Percentiles rank a stretch among this genome's conserved stretches.
Conservation (phyloP, 2,113 vertebrate genomes). For the Megalops atlanticus region DNA sequence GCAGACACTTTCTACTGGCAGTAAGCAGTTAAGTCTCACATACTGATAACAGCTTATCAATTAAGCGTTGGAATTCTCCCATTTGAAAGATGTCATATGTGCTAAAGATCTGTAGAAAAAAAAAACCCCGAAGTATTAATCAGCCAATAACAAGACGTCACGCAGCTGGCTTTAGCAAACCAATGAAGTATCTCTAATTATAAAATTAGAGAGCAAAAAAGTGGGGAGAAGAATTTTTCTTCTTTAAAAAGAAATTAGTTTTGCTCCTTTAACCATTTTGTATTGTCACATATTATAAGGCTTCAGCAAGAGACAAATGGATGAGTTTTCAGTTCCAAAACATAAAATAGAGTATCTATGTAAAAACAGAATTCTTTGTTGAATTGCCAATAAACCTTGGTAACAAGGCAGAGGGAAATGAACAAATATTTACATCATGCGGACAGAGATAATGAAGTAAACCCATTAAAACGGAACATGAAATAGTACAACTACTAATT, state of each 20-base stretch:
- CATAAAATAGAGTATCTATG: neutral
- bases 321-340: neutral
- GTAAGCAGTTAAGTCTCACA: constrained; percentile 41
- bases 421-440: constrained; percentile 28
- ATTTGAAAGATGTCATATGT: neutral
- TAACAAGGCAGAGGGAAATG: constrained; percentile 5
- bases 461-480: constrained; percentile 16
- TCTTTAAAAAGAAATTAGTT: too few relatives aligned
- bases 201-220: constrained; percentile 1
- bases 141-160: neutral
- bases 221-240: too few relatives aligned
- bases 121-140: too few relatives aligned
- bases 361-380: neutral
- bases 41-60: constrained; percentile 23
- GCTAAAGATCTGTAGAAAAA: neutral
- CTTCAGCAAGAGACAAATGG: neutral
- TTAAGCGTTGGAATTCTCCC: neutral
- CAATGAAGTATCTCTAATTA: neutral
- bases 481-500: constrained; percentile 24
- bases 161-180: neutral
- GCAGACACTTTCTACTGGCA: constrained; percentile 40
- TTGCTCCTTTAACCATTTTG: neutral
- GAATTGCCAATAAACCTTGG: constrained; percentile 17
- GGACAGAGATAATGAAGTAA: constrained; percentile 19
- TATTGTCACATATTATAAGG: neutral